These are phyloP conservation scores for Agrilus planipennis DNA, from an alignment of 1,140 invertebrate species.

Conservation along the genomic window DNA sequence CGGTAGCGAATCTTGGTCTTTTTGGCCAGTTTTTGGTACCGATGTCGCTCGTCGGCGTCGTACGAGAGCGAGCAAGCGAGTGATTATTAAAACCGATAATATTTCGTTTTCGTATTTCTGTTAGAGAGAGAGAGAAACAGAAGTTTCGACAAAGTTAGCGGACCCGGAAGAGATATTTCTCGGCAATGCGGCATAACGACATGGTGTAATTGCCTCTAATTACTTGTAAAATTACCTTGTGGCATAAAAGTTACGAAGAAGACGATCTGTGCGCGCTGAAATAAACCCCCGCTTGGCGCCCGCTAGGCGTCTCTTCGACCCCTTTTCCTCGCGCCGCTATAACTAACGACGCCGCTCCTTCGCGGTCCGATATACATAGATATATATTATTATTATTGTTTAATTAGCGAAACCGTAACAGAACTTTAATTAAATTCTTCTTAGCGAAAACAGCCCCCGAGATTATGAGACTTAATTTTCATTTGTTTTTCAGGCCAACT, in stretches of 20 bases:
- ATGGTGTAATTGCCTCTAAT: conserved; percentile 36
- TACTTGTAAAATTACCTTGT: conserved; percentile 39
- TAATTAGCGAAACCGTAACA: conserved; percentile 17
- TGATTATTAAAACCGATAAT: too few species aligned
- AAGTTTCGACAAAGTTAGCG: conserved; percentile 21
- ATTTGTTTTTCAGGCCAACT: too few species aligned
- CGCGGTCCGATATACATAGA: too few species aligned
- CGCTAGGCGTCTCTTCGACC: conserved; percentile 8
- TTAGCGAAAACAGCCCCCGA: too few species aligned
- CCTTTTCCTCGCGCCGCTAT: conserved; percentile 11
- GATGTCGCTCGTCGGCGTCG: too few species aligned
- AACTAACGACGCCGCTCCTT: conserved; percentile 25
- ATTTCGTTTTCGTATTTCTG: too few species aligned
- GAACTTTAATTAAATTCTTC: conserved; percentile 5
- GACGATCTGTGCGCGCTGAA: conserved; percentile 22
- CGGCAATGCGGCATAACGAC: conserved; percentile 31
- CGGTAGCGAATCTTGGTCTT: too few species aligned
- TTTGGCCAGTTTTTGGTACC: too few species aligned
- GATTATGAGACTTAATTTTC: too few species aligned
- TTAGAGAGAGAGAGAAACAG: too few species aligned
- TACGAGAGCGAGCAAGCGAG: too few species aligned
- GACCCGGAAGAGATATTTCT: conserved; percentile 29
- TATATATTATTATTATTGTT: conserved; percentile 24
- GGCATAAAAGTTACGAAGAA: conserved; percentile 31
- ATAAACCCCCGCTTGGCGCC: conserved; percentile 25